phyloP scores from a whole-genome alignment of 2,888 invertebrate genomes.

The Nycteola revayana region DNA sequence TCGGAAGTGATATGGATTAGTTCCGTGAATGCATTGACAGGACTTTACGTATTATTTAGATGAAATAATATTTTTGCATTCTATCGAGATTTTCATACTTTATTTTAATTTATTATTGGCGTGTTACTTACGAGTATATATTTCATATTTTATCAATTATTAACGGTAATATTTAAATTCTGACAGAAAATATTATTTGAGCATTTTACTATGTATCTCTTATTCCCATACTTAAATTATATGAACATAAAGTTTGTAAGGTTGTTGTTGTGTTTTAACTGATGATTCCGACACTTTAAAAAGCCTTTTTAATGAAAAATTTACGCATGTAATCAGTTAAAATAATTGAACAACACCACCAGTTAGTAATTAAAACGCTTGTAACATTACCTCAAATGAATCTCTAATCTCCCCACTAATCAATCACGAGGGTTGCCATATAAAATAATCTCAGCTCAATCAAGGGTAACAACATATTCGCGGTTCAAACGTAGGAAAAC shows the following conservation, averaged over 20 bases:
- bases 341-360: too few relatives aligned
- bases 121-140: too few relatives aligned
- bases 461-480: constrained; percentile 54
- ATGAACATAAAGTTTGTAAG: too few relatives aligned
- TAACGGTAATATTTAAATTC: too few relatives aligned
- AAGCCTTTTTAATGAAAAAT: too few relatives aligned
- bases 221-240: too few relatives aligned
- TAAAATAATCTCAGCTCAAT: constrained; percentile 45
- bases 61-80: constrained; percentile 19
- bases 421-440: constrained; percentile 48
- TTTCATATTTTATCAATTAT: too few relatives aligned
- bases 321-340: too few relatives aligned
- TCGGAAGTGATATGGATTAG: constrained; percentile 72
- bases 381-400: constrained; percentile 10
- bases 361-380: neutral
- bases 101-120: constrained; percentile 4
- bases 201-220: too few relatives aligned
- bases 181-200: too few relatives aligned
- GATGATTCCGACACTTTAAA: too few relatives aligned
- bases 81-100: constrained; percentile 23
- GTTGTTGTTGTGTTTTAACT: too few relatives aligned
- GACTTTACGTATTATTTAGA: constrained; percentile 33
- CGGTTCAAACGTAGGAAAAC: constrained; percentile 56
- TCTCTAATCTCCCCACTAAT: constrained; percentile 42
- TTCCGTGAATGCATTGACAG: constrained; percentile 54